phyloP scores from a whole-genome alignment of 2,888 invertebrate genomes.

The Thymelicus sylvestris region DNA sequence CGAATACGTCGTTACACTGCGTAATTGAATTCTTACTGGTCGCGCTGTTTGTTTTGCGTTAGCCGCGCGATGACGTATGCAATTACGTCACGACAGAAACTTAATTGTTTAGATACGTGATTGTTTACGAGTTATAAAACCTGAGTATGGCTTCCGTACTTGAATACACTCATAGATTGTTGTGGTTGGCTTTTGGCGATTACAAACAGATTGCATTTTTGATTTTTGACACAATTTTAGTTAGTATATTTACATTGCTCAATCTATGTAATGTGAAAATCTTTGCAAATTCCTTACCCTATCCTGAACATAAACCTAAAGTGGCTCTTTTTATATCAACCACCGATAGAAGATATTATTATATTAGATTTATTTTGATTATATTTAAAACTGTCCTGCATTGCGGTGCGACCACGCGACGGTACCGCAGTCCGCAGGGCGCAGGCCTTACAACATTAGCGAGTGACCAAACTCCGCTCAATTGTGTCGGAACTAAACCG shows the following conservation, averaged over 20 bases:
- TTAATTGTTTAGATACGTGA: not conserved
- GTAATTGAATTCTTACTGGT: constrained; percentile 24
- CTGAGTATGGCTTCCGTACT: no score
- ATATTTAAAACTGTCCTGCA: not conserved
- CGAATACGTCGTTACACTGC: constrained; percentile 14
- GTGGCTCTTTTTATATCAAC: no score
- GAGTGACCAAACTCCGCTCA: constrained; percentile 3
- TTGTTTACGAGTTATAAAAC: not conserved
- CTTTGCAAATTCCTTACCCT: no score
- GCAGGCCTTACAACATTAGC: not conserved
- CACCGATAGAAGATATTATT: no score
- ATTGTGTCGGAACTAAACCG: constrained; percentile 1
- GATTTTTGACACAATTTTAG: not conserved
- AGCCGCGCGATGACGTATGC: not conserved
- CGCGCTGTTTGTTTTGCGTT: constrained; percentile 9
- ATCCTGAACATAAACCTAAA: no score
- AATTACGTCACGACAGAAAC: not conserved
- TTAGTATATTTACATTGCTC: not conserved
- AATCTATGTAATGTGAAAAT: no score
- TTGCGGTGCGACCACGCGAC: not conserved
- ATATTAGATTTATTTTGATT: not conserved
- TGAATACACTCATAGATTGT: no score
- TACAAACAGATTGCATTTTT: no score
- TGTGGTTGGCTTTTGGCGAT: no score
- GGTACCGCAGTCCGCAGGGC: not conserved